Conservation (phyloP, 2,888 invertebrate genomes). For the Drosophila siamana region DNA sequence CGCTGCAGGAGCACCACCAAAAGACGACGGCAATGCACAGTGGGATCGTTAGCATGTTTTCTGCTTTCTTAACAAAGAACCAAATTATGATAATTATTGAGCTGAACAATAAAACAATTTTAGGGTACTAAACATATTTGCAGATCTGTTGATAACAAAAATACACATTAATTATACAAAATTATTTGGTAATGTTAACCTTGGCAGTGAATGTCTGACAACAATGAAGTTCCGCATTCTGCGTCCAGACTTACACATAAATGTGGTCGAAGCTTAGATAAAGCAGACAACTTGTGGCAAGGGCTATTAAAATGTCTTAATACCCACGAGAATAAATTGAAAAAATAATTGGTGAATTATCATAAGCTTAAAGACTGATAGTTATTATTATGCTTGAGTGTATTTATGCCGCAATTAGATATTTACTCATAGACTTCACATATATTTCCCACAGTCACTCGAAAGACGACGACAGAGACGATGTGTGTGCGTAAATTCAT, state of each 20-base stretch:
- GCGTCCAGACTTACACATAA: too few species aligned
- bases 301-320: not conserved
- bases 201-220: not conserved
- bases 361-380: not conserved
- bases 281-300: not conserved
- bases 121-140: not conserved
- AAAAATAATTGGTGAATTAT: not conserved
- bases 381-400: too few species aligned
- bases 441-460: slow-evolving; percentile 28
- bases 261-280: not conserved
- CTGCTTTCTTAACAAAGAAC: not conserved
- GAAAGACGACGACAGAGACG: slow-evolving; percentile 47
- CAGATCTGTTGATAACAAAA: not conserved
- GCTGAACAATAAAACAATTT: not conserved
- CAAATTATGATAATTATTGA: not conserved
- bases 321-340: not conserved
- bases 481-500: slow-evolving; percentile 76
- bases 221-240: not conserved
- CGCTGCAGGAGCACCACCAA: slow-evolving; percentile 34
- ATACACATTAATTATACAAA: not conserved
- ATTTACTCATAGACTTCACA: not conserved
- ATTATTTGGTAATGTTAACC: slow-evolving; percentile 6
- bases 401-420: not conserved
- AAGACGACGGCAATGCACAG: slow-evolving; percentile 34
- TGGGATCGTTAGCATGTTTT: too few species aligned